Evolutionary conservation across 2,113 vertebrate species (phyloP).

Genomic region (Loxodonta africana): DNA sequence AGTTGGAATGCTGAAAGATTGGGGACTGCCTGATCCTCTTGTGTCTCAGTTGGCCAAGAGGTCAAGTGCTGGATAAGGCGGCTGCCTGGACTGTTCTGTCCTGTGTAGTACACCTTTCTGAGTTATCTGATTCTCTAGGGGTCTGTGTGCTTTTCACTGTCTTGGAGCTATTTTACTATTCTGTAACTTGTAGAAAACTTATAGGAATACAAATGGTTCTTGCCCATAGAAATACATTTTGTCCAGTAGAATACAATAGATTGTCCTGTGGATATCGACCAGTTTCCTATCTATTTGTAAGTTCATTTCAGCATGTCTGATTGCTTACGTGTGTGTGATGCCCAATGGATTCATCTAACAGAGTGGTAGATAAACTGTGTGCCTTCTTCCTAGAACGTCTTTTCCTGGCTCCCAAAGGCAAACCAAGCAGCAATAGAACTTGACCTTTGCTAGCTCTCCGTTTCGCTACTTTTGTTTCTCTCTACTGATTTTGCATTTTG

Average conservation of each 20-base stretch:
- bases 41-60: not conserved
- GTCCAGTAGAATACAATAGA: not conserved
- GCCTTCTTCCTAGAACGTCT: not conserved
- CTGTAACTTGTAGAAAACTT: not conserved
- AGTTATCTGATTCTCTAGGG: not conserved
- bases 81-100: not conserved
- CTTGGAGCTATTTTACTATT: constrained; percentile 12
- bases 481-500: not conserved
- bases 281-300: not conserved
- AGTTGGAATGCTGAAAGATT: not conserved
- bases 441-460: not conserved
- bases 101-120: not conserved
- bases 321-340: not conserved
- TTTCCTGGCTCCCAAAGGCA: not conserved
- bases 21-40: not conserved
- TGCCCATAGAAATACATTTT: not conserved
- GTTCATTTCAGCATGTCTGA: not conserved
- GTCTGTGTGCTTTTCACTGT: not conserved
- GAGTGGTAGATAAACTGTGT: not conserved
- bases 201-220: not conserved
- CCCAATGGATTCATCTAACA: not conserved
- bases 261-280: not conserved
- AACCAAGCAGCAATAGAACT: not conserved
- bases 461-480: not conserved
- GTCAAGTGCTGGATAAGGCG: not conserved